Evolutionary conservation across 2,113 vertebrate genomes (phyloP).

Genomic region (Melanotaenia duboulayi): DNA sequence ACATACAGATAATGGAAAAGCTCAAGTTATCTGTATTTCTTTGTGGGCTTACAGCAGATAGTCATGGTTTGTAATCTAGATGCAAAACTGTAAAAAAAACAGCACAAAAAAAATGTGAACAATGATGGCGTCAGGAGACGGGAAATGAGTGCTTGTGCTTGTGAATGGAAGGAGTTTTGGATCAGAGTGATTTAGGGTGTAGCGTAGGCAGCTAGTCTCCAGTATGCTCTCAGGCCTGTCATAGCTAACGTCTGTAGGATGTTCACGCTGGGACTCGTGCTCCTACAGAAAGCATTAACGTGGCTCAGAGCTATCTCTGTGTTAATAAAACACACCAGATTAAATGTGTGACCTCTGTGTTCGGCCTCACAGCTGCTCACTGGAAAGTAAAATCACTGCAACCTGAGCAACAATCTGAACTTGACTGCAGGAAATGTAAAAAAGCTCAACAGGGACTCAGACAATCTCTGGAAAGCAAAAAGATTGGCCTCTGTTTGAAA

Average conservation of each 20-base stretch:
- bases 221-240: neutral
- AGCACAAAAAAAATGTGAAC: neutral
- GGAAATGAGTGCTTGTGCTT: neutral
- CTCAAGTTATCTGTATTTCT: constrained; percentile 21
- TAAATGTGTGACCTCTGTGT: constrained; percentile 25
- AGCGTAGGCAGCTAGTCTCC: constrained; percentile 23
- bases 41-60: constrained; percentile 3
- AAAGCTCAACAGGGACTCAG: constrained; percentile 11
- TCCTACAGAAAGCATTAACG: constrained; percentile 29
- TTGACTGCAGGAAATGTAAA: constrained; percentile 38
- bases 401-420: constrained; percentile 30
- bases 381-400: constrained; percentile 9
- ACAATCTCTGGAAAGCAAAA: constrained; percentile 43
- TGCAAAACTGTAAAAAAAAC: neutral
- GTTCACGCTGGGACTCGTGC: constrained; percentile 17
- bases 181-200: constrained; percentile 22
- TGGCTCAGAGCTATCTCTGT: constrained; percentile 8
- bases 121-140: neutral
- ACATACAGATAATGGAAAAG: constrained; percentile 5
- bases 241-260: constrained; percentile 27
- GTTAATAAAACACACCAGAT: constrained; percentile 49
- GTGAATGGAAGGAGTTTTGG: constrained; percentile 16
- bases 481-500: constrained; percentile 48
- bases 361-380: constrained; percentile 16
- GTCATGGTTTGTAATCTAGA: constrained; percentile 4